Evolutionary conservation across 1,140 invertebrate genomes (phyloP).

Genomic region (Atta cephalotes): DNA sequence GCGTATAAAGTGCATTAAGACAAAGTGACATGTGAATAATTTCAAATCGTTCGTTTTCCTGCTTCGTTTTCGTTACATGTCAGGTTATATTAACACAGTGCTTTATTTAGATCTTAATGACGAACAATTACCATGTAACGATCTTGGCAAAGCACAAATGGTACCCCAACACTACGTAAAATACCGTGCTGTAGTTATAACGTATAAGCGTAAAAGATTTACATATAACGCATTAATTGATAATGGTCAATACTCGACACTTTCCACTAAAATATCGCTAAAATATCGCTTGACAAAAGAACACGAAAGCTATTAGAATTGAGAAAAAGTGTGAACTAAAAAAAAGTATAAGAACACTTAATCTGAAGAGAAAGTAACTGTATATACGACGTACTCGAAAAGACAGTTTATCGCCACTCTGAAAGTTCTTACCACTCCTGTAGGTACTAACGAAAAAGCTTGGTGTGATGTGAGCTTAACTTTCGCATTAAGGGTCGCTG

Average conservation of each 20-base stretch:
- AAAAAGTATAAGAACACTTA: slow-evolving; percentile 35
- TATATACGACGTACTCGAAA: not conserved
- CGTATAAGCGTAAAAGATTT: slow-evolving; percentile 1
- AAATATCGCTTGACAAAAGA: slow-evolving; percentile 21
- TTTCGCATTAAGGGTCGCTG: slow-evolving; percentile 20
- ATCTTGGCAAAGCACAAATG: slow-evolving; percentile 32
- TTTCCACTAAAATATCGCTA: not conserved
- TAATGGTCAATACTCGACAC: slow-evolving; percentile 11
- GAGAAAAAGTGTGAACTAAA: slow-evolving; percentile 2
- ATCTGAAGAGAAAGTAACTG: not conserved
- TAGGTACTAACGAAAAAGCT: slow-evolving; percentile 16
- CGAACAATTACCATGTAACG: slow-evolving; percentile 36
- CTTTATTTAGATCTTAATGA: slow-evolving; percentile 41
- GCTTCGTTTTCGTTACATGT: not conserved
- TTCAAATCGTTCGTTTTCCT: slow-evolving; percentile 16
- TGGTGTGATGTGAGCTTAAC: slow-evolving; percentile 24
- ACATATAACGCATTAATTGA: slow-evolving; percentile 33
- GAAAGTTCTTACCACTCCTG: not conserved
- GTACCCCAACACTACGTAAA: not conserved
- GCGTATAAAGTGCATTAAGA: slow-evolving; percentile 4
- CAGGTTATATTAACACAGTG: not conserved
- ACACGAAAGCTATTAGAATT: not conserved
- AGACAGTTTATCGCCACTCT: slow-evolving; percentile 29
- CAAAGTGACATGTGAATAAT: slow-evolving; percentile 28
- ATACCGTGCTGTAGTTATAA: not conserved